These are phyloP conservation scores for Sphecodes monilicornis DNA, from an alignment of 2,888 invertebrate species.

Conservation along the genomic window DNA sequence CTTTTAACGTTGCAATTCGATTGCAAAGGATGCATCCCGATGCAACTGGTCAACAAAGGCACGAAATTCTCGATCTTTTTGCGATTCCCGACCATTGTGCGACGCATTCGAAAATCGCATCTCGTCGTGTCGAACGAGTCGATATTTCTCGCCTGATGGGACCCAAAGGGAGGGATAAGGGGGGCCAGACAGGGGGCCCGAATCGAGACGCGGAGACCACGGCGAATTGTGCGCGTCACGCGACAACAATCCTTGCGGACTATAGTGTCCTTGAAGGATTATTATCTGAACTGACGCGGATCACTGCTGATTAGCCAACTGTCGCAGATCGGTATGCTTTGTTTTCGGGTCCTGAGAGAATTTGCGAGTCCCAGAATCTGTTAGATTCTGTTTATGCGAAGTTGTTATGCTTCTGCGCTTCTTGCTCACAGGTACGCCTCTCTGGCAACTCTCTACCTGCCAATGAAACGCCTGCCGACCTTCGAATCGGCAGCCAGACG, in stretches of 20 bases:
- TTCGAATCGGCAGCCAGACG: slow-evolving; percentile 81
- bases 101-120: neutral
- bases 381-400: slow-evolving; percentile 59
- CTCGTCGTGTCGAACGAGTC: slow-evolving; percentile 5
- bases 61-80: neutral
- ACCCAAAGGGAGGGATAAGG: neutral
- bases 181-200: neutral
- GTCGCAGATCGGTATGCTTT: slow-evolving; percentile 46
- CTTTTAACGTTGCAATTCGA: neutral
- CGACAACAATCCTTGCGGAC: slow-evolving; percentile 10
- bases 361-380: slow-evolving; percentile 26
- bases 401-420: slow-evolving; percentile 48
- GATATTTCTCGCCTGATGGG: slow-evolving; percentile 8
- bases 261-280: slow-evolving; percentile 53
- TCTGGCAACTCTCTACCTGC: slow-evolving; percentile 68
- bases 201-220: neutral
- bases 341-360: slow-evolving; percentile 42
- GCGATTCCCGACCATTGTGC: neutral
- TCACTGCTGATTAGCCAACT: neutral
- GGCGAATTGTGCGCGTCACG: slow-evolving; percentile 5
- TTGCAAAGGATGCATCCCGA: too few relatives aligned
- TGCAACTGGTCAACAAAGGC: neutral
- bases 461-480: slow-evolving; percentile 81
- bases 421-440: slow-evolving; percentile 52
- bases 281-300: slow-evolving; percentile 44